These are phyloP conservation scores for Drosophila navojoa DNA, from an alignment of 1,140 invertebrate species.

Conservation along the genomic window DNA sequence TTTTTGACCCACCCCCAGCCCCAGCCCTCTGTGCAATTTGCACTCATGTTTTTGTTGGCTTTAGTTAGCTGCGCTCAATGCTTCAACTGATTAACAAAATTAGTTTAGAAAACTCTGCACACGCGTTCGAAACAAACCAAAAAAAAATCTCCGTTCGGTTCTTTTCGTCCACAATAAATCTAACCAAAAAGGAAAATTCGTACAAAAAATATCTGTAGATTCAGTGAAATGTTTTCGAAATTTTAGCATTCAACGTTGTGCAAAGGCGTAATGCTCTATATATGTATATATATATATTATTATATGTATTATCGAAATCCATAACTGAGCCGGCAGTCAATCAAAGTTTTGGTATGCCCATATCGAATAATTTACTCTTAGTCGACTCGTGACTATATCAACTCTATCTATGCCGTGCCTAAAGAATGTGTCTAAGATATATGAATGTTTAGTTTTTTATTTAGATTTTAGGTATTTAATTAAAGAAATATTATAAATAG, in stretches of 20 bases:
- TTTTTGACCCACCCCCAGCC: constrained; percentile 16
- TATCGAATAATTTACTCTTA: no score
- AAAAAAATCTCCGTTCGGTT: constrained; percentile 67
- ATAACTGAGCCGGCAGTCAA: no score
- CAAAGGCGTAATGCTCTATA: neutral
- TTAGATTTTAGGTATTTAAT: no score
- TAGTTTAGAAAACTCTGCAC: constrained; percentile 81
- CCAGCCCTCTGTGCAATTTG: neutral
- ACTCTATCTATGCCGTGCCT: no score
- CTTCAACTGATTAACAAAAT: constrained; percentile 78
- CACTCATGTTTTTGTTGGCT: constrained; percentile 52
- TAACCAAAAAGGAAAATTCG: constrained; percentile 23
- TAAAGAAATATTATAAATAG: no score
- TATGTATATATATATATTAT: no score
- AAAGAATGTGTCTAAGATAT: no score
- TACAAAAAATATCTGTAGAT: constrained; percentile 9
- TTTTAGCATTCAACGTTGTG: neutral
- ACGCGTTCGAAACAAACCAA: constrained; percentile 79
- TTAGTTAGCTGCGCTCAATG: constrained; percentile 70
- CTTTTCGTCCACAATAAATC: constrained; percentile 52
- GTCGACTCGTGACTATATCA: no score
- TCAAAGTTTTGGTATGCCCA: no score
- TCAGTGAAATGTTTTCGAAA: constrained; percentile 5
- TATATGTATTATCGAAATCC: no score
- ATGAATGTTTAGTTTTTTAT: no score